phyloP scores from a whole-genome alignment of 2,888 invertebrate genomes.

The Rhodophaea formosa region DNA sequence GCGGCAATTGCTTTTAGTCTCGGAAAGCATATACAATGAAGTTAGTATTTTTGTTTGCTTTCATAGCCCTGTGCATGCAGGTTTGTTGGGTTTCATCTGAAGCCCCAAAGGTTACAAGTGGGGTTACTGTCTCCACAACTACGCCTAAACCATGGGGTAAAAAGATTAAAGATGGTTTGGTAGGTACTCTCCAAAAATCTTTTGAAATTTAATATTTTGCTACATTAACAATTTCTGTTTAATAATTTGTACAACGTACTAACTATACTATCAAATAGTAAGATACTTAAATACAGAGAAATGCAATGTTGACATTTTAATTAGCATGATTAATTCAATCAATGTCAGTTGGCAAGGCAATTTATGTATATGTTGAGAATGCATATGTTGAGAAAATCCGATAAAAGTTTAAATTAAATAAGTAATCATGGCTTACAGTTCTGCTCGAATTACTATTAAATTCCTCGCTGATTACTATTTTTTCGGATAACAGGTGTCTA shows the following conservation, averaged over 20 bases:
- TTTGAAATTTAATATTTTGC: not conserved
- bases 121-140: constrained; percentile 31
- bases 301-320: too few relatives aligned
- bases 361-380: too few relatives aligned
- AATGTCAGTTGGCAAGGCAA: too few relatives aligned
- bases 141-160: constrained; percentile 46
- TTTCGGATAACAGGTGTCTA: too few relatives aligned
- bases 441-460: too few relatives aligned
- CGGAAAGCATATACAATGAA: constrained; percentile 23
- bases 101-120: constrained; percentile 23
- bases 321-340: too few relatives aligned
- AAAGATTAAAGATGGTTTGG: constrained; percentile 50
- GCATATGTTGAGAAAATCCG: too few relatives aligned
- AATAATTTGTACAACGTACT: not conserved
- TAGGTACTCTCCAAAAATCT: constrained; percentile 32
- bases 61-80: constrained; percentile 27
- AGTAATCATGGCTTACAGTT: too few relatives aligned
- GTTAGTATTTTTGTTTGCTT: constrained; percentile 20
- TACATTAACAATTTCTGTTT: not conserved
- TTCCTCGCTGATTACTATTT: too few relatives aligned
- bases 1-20: constrained; percentile 23
- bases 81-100: constrained; percentile 32
- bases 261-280: too few relatives aligned
- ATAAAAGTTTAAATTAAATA: too few relatives aligned
- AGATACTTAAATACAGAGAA: too few relatives aligned